Percentiles rank a stretch among this genome's conserved stretches.
These are phyloP conservation scores for Sclerurus mexicanus DNA, from an alignment of 2,113 vertebrate genomes.

Conservation along the genomic window DNA sequence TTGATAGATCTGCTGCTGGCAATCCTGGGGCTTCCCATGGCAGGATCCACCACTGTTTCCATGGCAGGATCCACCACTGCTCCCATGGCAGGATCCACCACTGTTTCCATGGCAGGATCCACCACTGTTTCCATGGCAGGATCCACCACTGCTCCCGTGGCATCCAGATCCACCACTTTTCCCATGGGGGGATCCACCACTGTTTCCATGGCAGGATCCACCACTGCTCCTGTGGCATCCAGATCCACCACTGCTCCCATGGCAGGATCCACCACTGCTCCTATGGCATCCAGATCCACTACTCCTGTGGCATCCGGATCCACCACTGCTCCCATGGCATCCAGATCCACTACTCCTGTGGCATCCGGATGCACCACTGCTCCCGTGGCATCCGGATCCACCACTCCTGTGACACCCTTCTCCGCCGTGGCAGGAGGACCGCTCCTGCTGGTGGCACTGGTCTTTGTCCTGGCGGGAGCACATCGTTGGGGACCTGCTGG, in stretches of 20 bases:
- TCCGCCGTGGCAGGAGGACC: neutral
- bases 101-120: rapidly evolving
- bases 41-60: neutral
- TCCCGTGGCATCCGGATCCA: neutral
- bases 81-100: rapidly evolving
- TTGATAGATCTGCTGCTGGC: slow-evolving; percentile 25
- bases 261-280: neutral
- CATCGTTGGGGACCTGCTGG: slow-evolving; percentile 11
- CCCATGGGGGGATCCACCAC: rapidly evolving
- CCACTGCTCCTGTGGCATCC: rapidly evolving
- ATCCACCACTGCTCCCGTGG: neutral
- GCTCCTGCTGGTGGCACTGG: neutral
- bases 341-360: rapidly evolving
- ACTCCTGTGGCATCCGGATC: rapidly evolving
- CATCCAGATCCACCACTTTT: neutral
- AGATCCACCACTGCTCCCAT: rapidly evolving
- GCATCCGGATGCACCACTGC: neutral
- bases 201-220: rapidly evolving
- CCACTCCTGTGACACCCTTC: neutral
- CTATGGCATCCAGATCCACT: neutral
- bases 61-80: neutral
- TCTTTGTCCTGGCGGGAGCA: slow-evolving; percentile 43
- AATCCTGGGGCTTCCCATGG: neutral
- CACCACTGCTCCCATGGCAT: rapidly evolving
- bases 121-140: neutral